These are phyloP conservation scores for Cryptus armator DNA, from an alignment of 2,888 invertebrate species.

Conservation along the genomic window DNA sequence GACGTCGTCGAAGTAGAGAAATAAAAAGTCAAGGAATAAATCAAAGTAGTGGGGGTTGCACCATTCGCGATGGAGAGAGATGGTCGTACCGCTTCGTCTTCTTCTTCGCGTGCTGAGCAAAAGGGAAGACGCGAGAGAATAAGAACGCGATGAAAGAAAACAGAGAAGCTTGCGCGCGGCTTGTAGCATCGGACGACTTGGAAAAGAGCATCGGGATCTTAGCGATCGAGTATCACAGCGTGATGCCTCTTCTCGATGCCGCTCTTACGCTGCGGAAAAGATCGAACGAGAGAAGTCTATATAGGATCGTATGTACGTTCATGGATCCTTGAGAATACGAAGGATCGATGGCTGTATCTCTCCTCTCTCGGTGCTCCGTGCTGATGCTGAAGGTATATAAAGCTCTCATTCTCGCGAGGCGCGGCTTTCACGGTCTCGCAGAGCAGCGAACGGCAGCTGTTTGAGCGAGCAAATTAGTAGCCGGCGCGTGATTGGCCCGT, in stretches of 20 bases:
- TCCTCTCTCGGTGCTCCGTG: background rate
- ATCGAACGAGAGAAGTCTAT: conserved; percentile 68
- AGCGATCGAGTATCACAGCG: conserved; percentile 81
- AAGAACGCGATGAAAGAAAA: conserved; percentile 68
- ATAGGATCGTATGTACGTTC: conserved; percentile 75
- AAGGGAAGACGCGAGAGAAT: conserved; percentile 68
- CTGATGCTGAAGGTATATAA: conserved; percentile 51
- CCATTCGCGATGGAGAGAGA: conserved; percentile 59
- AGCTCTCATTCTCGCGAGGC: conserved; percentile 69
- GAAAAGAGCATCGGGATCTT: conserved; percentile 64
- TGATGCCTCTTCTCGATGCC: conserved; percentile 71
- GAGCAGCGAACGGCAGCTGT: conserved; percentile 84
- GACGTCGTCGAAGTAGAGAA: conserved; percentile 71
- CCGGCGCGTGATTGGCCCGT: conserved; percentile 85
- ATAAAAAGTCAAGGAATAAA: conserved; percentile 68
- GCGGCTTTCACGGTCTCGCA: conserved; percentile 82
- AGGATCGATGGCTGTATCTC: conserved; percentile 26
- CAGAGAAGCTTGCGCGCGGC: conserved; percentile 67
- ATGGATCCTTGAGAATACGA: conserved; percentile 76
- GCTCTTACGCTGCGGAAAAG: conserved; percentile 2
- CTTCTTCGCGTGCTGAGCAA: conserved; percentile 38
- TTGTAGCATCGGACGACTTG: conserved; percentile 66
- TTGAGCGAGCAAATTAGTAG: conserved; percentile 85
- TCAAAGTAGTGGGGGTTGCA: conserved; percentile 65
- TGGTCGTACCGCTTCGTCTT: conserved; percentile 53